Conservation (phyloP, 1,140 invertebrate species). For the Hetaerina americana region DNA sequence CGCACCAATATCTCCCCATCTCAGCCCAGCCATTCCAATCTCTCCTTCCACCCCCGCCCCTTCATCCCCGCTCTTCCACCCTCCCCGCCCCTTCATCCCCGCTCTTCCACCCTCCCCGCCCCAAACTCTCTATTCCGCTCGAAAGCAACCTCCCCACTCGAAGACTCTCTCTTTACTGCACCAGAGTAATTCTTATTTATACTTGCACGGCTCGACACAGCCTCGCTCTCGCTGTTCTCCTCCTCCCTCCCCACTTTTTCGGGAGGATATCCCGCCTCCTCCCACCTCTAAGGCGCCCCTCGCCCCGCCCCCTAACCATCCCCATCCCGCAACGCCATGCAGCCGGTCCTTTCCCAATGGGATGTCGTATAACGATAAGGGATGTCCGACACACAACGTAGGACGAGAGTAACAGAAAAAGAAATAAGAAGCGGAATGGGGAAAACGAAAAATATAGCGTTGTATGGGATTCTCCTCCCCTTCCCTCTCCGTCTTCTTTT, state of each 20-base stretch:
- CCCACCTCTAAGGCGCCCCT: no score
- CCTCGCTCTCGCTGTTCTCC: no score
- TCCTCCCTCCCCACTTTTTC: no score
- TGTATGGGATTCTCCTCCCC: not conserved
- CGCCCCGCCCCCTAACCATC: not conserved
- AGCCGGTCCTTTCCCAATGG: not conserved
- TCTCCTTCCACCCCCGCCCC: no score
- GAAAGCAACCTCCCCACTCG: no score
- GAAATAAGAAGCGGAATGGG: not conserved
- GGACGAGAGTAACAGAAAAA: not conserved
- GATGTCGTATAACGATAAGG: not conserved
- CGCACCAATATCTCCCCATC: no score
- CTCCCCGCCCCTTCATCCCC: not conserved
- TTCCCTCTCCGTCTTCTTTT: not conserved
- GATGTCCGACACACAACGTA: not conserved
- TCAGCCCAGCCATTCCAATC: no score
- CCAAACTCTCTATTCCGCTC: not conserved
- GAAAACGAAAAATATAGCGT: no score
- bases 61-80: no score
- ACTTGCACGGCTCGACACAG: no score
- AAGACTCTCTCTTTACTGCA: not conserved
- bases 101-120: not conserved
- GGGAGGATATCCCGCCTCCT: no score
- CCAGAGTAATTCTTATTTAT: not conserved
- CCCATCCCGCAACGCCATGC: not conserved